These are phyloP conservation scores for Pteropus alecto DNA, from an alignment of 2,113 vertebrate species.

Conservation along the genomic window DNA sequence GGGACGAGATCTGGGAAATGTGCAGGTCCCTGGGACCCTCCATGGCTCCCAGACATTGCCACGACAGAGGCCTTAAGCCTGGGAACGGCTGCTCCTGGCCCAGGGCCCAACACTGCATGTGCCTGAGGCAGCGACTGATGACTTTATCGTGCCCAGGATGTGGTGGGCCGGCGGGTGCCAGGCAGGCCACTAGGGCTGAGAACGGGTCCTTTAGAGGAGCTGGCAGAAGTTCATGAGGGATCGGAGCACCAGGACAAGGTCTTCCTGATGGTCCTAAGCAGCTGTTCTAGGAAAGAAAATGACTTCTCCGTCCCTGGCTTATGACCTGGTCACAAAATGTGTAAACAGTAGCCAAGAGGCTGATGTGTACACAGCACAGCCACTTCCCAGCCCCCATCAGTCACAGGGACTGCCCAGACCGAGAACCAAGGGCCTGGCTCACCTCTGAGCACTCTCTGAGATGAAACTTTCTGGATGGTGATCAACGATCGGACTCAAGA, in stretches of 20 bases:
- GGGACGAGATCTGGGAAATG: not conserved
- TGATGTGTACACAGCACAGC: accelerated
- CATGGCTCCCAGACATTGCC: not conserved
- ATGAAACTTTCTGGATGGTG: not conserved
- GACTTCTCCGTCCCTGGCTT: not conserved
- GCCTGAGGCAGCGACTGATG: not conserved
- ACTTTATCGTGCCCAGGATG: not conserved
- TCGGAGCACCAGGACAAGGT: not conserved
- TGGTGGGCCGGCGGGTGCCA: not conserved
- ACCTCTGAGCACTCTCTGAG: not conserved
- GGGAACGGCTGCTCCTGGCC: not conserved
- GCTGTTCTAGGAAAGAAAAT: not conserved
- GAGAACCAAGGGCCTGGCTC: not conserved
- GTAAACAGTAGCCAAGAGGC: not conserved
- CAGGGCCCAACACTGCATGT: not conserved
- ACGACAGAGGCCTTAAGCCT: not conserved
- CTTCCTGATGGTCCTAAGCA: not conserved
- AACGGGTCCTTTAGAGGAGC: not conserved
- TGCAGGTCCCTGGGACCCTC: not conserved
- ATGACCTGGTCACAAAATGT: not conserved
- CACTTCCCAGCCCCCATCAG: not conserved
- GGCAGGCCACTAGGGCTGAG: not conserved
- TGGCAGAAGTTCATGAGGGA: not conserved
- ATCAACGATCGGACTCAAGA: not conserved
- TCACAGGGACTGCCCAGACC: not conserved